These are phyloP conservation scores for Diaprepes abbreviatus DNA, from an alignment of 2,888 invertebrate genomes.

Conservation along the genomic window DNA sequence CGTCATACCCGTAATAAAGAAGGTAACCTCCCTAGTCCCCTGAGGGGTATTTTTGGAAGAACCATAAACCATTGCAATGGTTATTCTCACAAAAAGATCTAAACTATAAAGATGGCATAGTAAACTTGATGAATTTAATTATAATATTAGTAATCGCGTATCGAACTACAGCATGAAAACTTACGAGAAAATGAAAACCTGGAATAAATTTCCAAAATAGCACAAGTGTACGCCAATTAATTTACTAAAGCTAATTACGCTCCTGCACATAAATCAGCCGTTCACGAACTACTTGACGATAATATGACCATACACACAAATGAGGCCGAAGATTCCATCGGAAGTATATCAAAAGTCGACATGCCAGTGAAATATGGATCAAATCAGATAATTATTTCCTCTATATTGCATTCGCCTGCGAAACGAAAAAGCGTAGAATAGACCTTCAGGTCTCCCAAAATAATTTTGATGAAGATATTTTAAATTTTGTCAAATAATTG, in stretches of 20 bases:
- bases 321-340: constrained; percentile 26
- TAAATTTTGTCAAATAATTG: constrained; percentile 43
- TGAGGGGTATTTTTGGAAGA: constrained; percentile 29
- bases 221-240: neutral
- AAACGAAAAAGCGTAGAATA: constrained; percentile 40
- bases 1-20: too few species aligned
- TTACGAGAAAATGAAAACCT: neutral
- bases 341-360: constrained; percentile 33
- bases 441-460: constrained; percentile 43
- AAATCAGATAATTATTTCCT: constrained; percentile 45
- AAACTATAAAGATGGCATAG: constrained; percentile 34
- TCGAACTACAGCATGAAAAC: constrained; percentile 1
- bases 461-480: constrained; percentile 42
- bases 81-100: constrained; percentile 37
- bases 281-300: neutral
- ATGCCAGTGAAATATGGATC: constrained; percentile 44
- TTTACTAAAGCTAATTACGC: neutral
- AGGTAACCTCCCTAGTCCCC: too few species aligned
- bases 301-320: constrained; percentile 38
- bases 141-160: constrained; percentile 27
- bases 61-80: constrained; percentile 39
- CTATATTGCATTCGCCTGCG: constrained; percentile 34
- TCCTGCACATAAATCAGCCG: neutral
- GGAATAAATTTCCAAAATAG: neutral
- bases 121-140: constrained; percentile 40